Evolutionary conservation across 2,888 invertebrate genomes (phyloP).

Genomic region (Lasioglossum vierecki): DNA sequence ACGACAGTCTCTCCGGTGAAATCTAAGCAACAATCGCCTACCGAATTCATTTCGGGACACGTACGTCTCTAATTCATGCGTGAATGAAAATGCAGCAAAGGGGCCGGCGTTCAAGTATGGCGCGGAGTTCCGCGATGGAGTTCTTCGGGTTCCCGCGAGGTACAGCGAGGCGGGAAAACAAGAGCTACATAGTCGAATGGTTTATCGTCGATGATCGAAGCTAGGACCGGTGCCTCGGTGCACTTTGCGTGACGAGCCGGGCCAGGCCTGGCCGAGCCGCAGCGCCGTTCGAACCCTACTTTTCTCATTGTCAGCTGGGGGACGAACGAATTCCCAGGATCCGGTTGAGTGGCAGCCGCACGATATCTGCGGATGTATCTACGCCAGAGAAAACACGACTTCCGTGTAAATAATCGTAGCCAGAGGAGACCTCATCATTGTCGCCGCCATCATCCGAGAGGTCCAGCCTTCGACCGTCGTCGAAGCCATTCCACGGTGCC

Average conservation of each 20-base stretch:
- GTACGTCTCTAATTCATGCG: neutral
- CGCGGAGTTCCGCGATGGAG: neutral
- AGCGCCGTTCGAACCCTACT: conserved; percentile 49
- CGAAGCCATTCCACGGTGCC: conserved; percentile 20
- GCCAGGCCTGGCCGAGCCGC: neutral
- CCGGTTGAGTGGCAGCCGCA: conserved; percentile 54
- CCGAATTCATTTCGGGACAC: neutral
- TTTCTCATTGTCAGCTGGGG: conserved; percentile 56
- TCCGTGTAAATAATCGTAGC: conserved; percentile 51
- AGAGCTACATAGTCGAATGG: conserved; percentile 21
- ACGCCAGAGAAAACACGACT: conserved; percentile 65
- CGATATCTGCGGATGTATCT: conserved; percentile 60
- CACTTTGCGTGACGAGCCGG: conserved; percentile 55
- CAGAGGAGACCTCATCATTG: neutral
- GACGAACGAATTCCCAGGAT: conserved; percentile 58
- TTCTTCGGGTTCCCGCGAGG: neutral
- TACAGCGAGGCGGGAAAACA: neutral
- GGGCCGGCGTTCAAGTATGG: neutral
- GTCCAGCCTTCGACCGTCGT: conserved; percentile 15
- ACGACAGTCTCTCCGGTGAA: neutral
- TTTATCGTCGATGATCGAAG: conserved; percentile 45
- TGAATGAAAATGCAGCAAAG: neutral
- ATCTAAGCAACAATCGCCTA: neutral
- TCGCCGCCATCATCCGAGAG: conserved; percentile 35
- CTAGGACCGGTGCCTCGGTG: conserved; percentile 25